Conservation (phyloP, 2,888 invertebrate genomes). For the Cryptops parisi region DNA sequence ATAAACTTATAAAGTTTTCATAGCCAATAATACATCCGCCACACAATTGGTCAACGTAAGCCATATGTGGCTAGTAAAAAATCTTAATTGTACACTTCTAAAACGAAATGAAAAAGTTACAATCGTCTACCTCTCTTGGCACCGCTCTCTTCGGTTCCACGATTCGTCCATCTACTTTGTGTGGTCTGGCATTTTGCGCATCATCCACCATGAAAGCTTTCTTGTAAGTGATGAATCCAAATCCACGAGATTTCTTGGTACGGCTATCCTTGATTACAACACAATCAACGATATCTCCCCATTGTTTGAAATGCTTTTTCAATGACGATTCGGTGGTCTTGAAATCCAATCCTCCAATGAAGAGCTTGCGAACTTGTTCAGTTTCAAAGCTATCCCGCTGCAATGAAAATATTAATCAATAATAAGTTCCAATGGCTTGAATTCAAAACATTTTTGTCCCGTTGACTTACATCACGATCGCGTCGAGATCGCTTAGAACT, state of each 20-base stretch:
- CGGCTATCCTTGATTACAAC: slow-evolving; percentile 95
- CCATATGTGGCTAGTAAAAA: no score
- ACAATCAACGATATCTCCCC: slow-evolving; percentile 92
- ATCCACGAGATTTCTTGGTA: slow-evolving; percentile 83
- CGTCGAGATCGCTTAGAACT: no score
- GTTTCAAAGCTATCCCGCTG: slow-evolving; percentile 1
- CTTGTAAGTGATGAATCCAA: slow-evolving; percentile 95
- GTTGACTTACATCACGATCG: no score
- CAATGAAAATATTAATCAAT: no score
- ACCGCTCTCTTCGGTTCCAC: slow-evolving; percentile 97
- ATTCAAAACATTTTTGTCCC: no score
- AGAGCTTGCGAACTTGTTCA: slow-evolving; percentile 57
- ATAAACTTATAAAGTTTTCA: no score
- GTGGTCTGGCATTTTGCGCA: slow-evolving; percentile 66
- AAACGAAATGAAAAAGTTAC: neutral
- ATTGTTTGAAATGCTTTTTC: slow-evolving; percentile 87
- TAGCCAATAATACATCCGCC: no score
- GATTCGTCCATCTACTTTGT: slow-evolving; percentile 81
- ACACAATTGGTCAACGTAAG: neutral
- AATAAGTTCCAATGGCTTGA: no score
- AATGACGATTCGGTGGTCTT: slow-evolving; percentile 85
- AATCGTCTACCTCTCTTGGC: slow-evolving; percentile 48
- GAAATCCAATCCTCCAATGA: slow-evolving; percentile 93
- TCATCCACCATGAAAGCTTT: slow-evolving; percentile 91
- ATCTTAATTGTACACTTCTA: neutral